Percentiles rank a stretch among this genome's conserved stretches.
Conservation (phyloP, 2,113 vertebrate genomes). For the Rana temporaria region DNA sequence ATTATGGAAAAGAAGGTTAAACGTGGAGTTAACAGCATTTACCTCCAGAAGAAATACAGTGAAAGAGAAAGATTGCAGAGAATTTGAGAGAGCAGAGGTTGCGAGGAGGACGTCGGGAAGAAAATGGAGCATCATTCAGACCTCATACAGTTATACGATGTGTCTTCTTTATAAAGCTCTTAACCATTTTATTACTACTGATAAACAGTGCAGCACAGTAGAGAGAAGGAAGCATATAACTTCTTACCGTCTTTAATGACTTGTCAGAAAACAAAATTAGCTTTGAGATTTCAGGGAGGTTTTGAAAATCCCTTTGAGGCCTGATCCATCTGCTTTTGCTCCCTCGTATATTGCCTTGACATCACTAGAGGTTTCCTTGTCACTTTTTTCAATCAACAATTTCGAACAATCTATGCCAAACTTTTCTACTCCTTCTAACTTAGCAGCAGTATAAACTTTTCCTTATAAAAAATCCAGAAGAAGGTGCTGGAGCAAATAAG, state of each 20-base stretch:
- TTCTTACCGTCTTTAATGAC: conserved; percentile 25
- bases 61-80: too few species aligned
- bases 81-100: too few species aligned
- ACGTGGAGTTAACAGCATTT: too few species aligned
- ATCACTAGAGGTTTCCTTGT: conserved; percentile 20
- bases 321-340: conserved; percentile 8
- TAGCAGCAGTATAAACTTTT: neutral
- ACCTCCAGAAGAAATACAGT: too few species aligned
- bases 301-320: neutral
- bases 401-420: conserved; percentile 25
- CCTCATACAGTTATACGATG: neutral
- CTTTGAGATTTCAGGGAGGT: conserved; percentile 29
- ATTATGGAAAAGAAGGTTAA: too few species aligned
- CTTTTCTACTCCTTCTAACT: neutral
- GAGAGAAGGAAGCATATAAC: neutral
- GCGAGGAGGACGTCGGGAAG: neutral
- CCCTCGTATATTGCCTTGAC: conserved; percentile 11
- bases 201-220: neutral
- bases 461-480: too few species aligned
- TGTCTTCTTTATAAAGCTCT: neutral
- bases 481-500: too few species aligned
- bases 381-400: conserved; percentile 31
- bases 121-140: neutral
- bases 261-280: conserved; percentile 43
- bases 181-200: conserved; percentile 5